Evolutionary conservation across 2,797 vertebrate species (phyloP).

Genomic region (Platalea minor): DNA sequence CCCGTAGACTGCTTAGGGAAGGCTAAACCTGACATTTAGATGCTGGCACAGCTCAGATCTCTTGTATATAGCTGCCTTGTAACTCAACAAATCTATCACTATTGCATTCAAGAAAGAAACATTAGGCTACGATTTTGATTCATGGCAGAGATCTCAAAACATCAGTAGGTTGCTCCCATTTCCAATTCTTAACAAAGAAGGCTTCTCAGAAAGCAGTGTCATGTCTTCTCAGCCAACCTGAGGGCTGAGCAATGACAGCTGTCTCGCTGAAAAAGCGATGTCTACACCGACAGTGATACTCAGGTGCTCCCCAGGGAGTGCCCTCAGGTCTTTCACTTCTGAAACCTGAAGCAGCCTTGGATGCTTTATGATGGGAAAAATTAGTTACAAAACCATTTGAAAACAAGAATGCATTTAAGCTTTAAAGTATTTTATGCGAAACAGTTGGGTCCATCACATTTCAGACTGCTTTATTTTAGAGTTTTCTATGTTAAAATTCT

Average conservation of each 20-base stretch:
- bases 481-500: background rate
- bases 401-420: constrained; percentile 6
- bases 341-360: background rate
- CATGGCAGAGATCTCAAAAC: background rate
- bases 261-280: background rate
- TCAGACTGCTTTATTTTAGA: background rate
- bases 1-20: background rate
- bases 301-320: background rate
- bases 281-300: background rate
- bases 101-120: background rate
- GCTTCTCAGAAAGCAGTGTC: background rate
- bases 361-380: background rate
- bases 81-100: background rate
- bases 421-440: background rate
- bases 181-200: background rate
- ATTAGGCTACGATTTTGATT: background rate
- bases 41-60: background rate
- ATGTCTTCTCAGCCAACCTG: background rate
- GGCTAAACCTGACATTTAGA: background rate
- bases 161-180: background rate
- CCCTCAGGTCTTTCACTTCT: background rate
- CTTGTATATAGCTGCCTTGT: background rate
- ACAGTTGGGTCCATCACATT: background rate
- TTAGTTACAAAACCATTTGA: background rate
- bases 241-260: background rate